A percentile compares a stretch with the other conserved stretches of the same genome.
phyloP scores from a whole-genome alignment of 2,113 vertebrate species.

The Grammomys dolichurus region DNA sequence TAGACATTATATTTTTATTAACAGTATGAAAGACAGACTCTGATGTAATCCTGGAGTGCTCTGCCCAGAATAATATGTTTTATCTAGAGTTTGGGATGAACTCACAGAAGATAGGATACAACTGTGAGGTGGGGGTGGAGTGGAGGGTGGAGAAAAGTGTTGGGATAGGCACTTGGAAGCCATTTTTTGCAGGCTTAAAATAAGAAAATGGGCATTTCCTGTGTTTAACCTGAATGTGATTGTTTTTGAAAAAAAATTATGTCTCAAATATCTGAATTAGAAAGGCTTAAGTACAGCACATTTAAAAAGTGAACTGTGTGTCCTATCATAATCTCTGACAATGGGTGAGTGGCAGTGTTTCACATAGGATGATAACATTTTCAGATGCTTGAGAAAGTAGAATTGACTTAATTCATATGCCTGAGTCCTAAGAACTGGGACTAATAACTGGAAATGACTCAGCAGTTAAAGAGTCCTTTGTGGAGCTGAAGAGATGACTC shows the following conservation, averaged over 20 bases:
- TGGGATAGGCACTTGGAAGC: not conserved
- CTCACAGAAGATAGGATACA: not conserved
- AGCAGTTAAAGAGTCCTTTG: not conserved
- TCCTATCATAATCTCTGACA: not conserved
- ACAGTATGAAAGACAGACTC: conserved; percentile 31
- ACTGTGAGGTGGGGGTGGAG: not conserved
- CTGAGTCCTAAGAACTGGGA: not conserved
- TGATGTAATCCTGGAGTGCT: not conserved
- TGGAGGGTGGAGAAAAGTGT: not conserved
- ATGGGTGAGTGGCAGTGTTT: not conserved
- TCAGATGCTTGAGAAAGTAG: not conserved
- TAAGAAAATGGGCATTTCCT: not conserved
- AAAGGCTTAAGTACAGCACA: not conserved
- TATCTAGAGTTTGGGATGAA: not conserved
- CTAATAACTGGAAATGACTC: not conserved
- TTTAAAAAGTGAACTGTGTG: not conserved
- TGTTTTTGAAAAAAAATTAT: conserved; percentile 29
- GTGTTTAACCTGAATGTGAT: not conserved
- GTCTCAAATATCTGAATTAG: conserved; percentile 33
- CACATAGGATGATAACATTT: not conserved
- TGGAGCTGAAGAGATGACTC: not conserved
- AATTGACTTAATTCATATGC: not conserved
- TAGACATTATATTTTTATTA: conserved; percentile 1
- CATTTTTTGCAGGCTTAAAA: conserved; percentile 8
- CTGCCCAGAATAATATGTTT: not conserved